A percentile compares a stretch with the other conserved stretches of the same genome.
phyloP scores from a whole-genome alignment of 2,888 invertebrate species.

The Serripes groenlandicus region DNA sequence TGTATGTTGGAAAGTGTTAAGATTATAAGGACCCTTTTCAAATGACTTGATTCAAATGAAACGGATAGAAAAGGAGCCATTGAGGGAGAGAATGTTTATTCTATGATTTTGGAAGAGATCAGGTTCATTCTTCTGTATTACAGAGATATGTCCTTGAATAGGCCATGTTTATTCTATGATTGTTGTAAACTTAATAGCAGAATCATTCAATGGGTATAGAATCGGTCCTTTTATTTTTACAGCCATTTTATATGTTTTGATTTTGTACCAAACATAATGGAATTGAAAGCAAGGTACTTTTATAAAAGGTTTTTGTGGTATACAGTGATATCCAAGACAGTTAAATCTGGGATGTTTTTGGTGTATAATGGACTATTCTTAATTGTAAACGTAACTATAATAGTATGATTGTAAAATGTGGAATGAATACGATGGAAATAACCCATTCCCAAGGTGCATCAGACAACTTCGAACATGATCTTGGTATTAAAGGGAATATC shows the following conservation, averaged over 20 bases:
- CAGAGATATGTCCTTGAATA: slow-evolving; percentile 40
- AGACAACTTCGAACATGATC: no score
- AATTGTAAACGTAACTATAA: no score
- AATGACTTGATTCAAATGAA: no score
- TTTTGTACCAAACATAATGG: slow-evolving; percentile 1
- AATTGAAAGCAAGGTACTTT: background rate
- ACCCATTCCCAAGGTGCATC: no score
- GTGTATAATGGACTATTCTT: no score
- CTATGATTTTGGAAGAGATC: slow-evolving; percentile 55
- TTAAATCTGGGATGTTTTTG: no score
- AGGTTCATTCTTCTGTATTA: slow-evolving; percentile 34
- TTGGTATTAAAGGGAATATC: no score
- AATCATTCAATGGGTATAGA: slow-evolving; percentile 36
- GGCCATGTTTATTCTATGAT: slow-evolving; percentile 55
- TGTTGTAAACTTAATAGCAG: slow-evolving; percentile 27
- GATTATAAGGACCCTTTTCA: no score
- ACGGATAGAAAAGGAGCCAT: slow-evolving; percentile 29
- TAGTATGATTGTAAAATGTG: no score
- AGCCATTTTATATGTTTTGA: slow-evolving; percentile 39
- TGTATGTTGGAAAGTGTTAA: no score
- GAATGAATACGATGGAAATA: no score
- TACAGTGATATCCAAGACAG: background rate
- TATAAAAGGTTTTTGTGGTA: background rate
- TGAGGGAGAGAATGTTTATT: slow-evolving; percentile 56
- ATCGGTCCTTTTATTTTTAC: slow-evolving; percentile 43